Evolutionary conservation across 2,888 invertebrate species (phyloP).

Genomic region (Drosophila conformis): DNA sequence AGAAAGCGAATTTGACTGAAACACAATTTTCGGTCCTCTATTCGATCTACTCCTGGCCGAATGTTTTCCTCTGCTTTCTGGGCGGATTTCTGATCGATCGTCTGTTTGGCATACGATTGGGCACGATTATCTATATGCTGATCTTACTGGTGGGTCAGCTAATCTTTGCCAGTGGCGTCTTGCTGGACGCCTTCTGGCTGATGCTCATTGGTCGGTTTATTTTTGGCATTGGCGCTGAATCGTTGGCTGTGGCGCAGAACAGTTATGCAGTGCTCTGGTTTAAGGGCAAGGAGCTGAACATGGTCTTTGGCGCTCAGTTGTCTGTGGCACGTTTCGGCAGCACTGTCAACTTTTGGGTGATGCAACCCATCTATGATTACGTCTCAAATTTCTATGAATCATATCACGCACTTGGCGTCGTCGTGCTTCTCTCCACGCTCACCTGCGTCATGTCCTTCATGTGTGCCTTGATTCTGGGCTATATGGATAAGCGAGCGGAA

Average conservation of each 20-base stretch:
- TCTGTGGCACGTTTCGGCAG: constrained; percentile 98
- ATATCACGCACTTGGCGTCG: constrained; percentile 90
- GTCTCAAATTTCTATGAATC: constrained; percentile 89
- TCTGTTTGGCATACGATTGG: constrained; percentile 96
- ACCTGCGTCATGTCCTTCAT: constrained; percentile 94
- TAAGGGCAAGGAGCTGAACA: constrained; percentile 97
- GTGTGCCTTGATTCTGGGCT: constrained; percentile 91
- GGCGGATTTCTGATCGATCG: constrained; percentile 98
- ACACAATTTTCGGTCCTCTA: constrained; percentile 95
- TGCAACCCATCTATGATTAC: constrained; percentile 94
- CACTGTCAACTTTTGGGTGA: constrained; percentile 96
- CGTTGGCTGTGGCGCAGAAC: constrained; percentile 97
- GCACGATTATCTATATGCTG: constrained; percentile 95
- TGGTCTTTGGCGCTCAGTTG: constrained; percentile 98
- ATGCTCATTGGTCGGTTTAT: constrained; percentile 97
- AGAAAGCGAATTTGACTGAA: constrained; percentile 86
- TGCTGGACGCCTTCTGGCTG: constrained; percentile 93
- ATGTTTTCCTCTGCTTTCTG: constrained; percentile 97
- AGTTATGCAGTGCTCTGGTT: constrained; percentile 99
- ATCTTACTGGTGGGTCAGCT: constrained; percentile 95
- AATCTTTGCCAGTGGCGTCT: constrained; percentile 94
- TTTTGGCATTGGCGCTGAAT: constrained; percentile 98
- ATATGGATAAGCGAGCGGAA: constrained; percentile 95
- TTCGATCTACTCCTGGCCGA: constrained; percentile 98
- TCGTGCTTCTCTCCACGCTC: constrained; percentile 90